A percentile compares a stretch with the other conserved stretches of the same genome.
These are phyloP conservation scores for Polyodon spathula DNA, from an alignment of 2,113 vertebrate genomes.

Conservation along the genomic window DNA sequence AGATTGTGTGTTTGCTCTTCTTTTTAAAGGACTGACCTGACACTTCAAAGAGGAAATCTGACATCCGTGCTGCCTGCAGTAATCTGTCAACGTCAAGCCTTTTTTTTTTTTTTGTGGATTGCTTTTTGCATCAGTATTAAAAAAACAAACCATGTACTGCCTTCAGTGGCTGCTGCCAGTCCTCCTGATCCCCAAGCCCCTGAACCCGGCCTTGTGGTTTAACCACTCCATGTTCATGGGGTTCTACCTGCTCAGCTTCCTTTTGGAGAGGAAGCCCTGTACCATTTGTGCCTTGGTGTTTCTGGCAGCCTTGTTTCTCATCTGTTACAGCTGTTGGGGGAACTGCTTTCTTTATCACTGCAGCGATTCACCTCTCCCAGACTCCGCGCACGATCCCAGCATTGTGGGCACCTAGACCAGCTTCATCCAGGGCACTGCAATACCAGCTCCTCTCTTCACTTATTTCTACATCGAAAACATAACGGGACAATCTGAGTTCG, in stretches of 20 bases:
- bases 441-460: conserved; percentile 5
- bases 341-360: conserved; percentile 99
- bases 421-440: conserved; percentile 8
- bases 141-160: no score
- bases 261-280: conserved; percentile 97
- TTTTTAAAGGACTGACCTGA: no score
- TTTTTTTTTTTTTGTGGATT: no score
- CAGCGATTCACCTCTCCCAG: conserved; percentile 77
- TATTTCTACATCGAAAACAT: conserved; percentile 15
- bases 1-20: no score
- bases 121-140: no score
- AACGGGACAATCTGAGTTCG: conserved; percentile 42
- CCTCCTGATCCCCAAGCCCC: conserved; percentile 94
- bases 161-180: conserved; percentile 96
- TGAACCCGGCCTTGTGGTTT: conserved; percentile 97
- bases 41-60: no score
- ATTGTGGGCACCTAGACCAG: conserved; percentile 90
- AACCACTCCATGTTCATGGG: conserved; percentile 99
- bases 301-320: conserved; percentile 89
- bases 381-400: conserved; percentile 80
- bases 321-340: conserved; percentile 99
- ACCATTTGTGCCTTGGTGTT: conserved; percentile 99
- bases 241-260: conserved; percentile 98
- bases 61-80: no score
- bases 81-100: no score